These are phyloP conservation scores for Erythrolamprus reginae DNA, from an alignment of 2,113 vertebrate genomes.

Conservation along the genomic window DNA sequence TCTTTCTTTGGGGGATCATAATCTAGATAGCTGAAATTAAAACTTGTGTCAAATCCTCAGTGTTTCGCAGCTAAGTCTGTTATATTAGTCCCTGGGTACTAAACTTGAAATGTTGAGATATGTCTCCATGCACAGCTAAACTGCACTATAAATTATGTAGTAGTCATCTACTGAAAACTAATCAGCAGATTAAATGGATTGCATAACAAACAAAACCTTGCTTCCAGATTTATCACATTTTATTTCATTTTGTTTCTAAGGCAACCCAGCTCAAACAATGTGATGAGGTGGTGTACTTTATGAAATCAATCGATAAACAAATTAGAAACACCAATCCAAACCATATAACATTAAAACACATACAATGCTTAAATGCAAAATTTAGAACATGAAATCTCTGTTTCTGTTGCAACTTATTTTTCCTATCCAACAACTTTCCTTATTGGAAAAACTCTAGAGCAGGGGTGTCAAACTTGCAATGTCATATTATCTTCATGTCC, in stretches of 20 bases:
- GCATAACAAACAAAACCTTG: slow-evolving; percentile 37
- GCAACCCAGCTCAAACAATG: not conserved
- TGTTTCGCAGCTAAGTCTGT: slow-evolving; percentile 51
- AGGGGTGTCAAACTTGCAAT: no score
- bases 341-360: not conserved
- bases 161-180: slow-evolving; percentile 46
- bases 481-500: no score
- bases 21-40: slow-evolving; percentile 60
- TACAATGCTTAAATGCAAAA: not conserved
- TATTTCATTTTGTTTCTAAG: slow-evolving; percentile 17
- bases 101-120: slow-evolving; percentile 39
- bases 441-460: not conserved
- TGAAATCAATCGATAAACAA: not conserved
- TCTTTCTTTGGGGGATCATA: slow-evolving; percentile 35
- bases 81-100: slow-evolving; percentile 38
- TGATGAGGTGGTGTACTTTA: not conserved
- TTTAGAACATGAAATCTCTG: not conserved
- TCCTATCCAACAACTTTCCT: slow-evolving; percentile 18
- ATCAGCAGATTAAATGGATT: slow-evolving; percentile 51
- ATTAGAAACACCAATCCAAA: not conserved
- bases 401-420: not conserved
- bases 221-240: slow-evolving; percentile 15
- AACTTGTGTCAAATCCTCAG: slow-evolving; percentile 40
- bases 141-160: slow-evolving; percentile 45
- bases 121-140: slow-evolving; percentile 32